A percentile compares a stretch with the other conserved stretches of the same genome.
These are phyloP conservation scores for Scopus umbretta DNA, from an alignment of 2,113 vertebrate genomes.

Conservation along the genomic window DNA sequence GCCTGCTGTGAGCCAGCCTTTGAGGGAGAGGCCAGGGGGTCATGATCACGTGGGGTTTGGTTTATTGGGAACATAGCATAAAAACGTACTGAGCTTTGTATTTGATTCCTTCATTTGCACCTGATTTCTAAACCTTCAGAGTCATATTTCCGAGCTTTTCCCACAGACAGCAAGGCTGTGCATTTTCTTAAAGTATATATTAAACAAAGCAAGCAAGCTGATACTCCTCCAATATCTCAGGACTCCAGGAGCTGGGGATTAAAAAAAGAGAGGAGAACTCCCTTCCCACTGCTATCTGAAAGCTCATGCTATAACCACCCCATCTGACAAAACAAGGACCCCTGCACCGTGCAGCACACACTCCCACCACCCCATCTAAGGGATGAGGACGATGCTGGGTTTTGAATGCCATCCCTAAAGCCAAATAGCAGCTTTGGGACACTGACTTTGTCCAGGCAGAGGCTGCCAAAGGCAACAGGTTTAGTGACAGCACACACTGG, in stretches of 20 bases:
- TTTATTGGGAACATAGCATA: not conserved
- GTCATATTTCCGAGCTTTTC: not conserved
- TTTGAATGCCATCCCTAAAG: not conserved
- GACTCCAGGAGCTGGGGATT: not conserved
- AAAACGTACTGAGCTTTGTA: not conserved
- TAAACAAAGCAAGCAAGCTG: not conserved
- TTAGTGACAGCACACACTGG: not conserved
- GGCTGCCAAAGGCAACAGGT: not conserved
- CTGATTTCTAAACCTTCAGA: not conserved
- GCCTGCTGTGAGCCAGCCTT: not conserved
- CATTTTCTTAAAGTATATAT: not conserved
- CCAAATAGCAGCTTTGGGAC: not conserved
- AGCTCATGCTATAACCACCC: not conserved
- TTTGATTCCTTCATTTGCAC: not conserved
- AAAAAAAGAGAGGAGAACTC: not conserved
- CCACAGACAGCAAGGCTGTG: not conserved
- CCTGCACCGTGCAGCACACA: not conserved
- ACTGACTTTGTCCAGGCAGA: not conserved
- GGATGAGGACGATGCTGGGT: accelerated
- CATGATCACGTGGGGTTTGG: not conserved
- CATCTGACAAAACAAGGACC: not conserved
- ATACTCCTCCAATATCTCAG: not conserved
- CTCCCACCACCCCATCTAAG: not conserved
- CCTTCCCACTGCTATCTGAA: not conserved
- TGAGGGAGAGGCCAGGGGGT: not conserved